Conservation (phyloP, 2,113 vertebrate genomes). For the Bungarus multicinctus region DNA sequence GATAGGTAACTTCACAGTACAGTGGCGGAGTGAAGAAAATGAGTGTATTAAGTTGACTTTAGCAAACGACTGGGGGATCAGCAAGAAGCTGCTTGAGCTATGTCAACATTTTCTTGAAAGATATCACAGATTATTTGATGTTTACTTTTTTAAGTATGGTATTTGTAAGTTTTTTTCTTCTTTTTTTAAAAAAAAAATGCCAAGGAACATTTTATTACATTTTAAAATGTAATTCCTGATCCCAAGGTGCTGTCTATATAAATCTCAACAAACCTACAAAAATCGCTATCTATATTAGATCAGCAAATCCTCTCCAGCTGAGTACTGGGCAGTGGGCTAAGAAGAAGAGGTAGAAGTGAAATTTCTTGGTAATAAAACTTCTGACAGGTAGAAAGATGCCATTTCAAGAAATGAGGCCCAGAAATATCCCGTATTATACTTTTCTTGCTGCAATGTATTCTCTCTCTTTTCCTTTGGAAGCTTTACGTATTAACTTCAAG, state of each 20-base stretch:
- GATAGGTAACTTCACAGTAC: slow-evolving; percentile 54
- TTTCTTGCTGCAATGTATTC: slow-evolving; percentile 48
- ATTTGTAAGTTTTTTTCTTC: slow-evolving; percentile 70
- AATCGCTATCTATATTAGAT: slow-evolving; percentile 84
- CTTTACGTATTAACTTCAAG: slow-evolving; percentile 34
- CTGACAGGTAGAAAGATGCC: slow-evolving; percentile 75
- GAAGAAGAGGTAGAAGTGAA: slow-evolving; percentile 75
- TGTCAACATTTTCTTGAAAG: slow-evolving; percentile 82
- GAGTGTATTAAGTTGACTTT: slow-evolving; percentile 76
- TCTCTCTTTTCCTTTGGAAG: slow-evolving; percentile 64
- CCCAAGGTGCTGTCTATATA: slow-evolving; percentile 77
- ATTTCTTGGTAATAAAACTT: slow-evolving; percentile 81
- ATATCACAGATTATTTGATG: slow-evolving; percentile 76
- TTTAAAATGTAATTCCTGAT: slow-evolving; percentile 82
- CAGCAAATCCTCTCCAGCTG: slow-evolving; percentile 77
- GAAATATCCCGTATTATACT: slow-evolving; percentile 69
- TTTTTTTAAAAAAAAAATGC: slow-evolving; percentile 54
- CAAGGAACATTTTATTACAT: slow-evolving; percentile 80
- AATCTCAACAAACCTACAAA: slow-evolving; percentile 79
- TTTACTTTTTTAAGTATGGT: slow-evolving; percentile 80
- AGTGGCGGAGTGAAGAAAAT: slow-evolving; percentile 67
- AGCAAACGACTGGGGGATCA: slow-evolving; percentile 71
- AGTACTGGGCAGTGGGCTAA: slow-evolving; percentile 70
- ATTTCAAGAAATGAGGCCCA: slow-evolving; percentile 67
- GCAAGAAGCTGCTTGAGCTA: slow-evolving; percentile 67